These are phyloP conservation scores for Anoplius nigerrimus DNA, from an alignment of 2,888 invertebrate species.

Conservation along the genomic window DNA sequence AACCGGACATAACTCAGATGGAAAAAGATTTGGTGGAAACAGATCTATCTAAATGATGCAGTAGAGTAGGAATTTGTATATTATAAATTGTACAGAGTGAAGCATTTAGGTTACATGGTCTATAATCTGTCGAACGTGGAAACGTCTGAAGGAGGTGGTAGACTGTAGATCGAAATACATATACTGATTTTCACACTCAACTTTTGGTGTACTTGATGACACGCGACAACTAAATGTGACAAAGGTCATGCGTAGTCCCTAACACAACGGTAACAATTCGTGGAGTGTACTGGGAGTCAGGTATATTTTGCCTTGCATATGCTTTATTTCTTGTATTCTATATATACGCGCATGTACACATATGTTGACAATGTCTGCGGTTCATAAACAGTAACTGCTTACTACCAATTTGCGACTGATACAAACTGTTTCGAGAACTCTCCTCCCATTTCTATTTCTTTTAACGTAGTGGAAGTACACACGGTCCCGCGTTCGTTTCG, in stretches of 20 bases:
- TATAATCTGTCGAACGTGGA: not conserved
- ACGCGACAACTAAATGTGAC: too few relatives aligned
- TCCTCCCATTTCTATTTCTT: conserved; percentile 29
- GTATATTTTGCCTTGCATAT: conserved; percentile 43
- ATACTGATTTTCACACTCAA: too few relatives aligned
- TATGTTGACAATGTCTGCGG: conserved; percentile 40
- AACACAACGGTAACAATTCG: too few relatives aligned
- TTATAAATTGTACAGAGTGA: too few relatives aligned
- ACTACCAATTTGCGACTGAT: conserved; percentile 43
- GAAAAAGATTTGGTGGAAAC: too few relatives aligned
- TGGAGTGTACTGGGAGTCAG: not conserved
- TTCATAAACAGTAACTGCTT: conserved; percentile 56
- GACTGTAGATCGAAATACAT: not conserved
- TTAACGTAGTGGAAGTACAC: conserved; percentile 16
- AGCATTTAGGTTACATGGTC: too few relatives aligned
- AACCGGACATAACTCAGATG: not conserved
- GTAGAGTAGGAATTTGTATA: too few relatives aligned
- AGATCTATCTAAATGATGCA: too few relatives aligned
- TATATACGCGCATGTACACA: conserved; percentile 52
- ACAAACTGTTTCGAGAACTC: conserved; percentile 25
- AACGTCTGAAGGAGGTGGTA: not conserved
- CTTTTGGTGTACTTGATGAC: too few relatives aligned
- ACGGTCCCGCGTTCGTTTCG: conserved; percentile 20
- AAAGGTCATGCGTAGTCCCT: not conserved
- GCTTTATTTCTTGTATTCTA: conserved; percentile 61